These are phyloP conservation scores for Gryllus bimaculatus DNA, from an alignment of 1,140 invertebrate species.

Conservation along the genomic window DNA sequence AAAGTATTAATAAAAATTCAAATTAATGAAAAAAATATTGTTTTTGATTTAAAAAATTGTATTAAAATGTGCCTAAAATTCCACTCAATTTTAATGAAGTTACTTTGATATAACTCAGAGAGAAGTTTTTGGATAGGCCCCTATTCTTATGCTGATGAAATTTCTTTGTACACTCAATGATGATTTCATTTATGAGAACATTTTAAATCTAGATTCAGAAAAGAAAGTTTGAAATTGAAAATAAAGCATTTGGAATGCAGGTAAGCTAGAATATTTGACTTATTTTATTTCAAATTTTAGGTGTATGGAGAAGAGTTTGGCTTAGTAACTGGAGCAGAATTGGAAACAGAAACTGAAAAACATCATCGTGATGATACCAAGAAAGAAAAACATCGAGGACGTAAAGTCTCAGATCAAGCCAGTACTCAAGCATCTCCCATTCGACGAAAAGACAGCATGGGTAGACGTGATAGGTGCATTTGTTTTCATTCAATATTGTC, in stretches of 20 bases:
- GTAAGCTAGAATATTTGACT: not conserved
- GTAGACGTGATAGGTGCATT: slow-evolving; percentile 54
- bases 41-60: too few relatives aligned
- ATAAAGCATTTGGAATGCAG: not conserved
- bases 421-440: slow-evolving; percentile 63
- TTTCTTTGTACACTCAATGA: too few relatives aligned
- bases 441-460: slow-evolving; percentile 61
- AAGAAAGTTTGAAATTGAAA: not conserved
- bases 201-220: not conserved
- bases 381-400: slow-evolving; percentile 36
- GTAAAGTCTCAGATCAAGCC: slow-evolving; percentile 68
- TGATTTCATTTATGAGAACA: too few relatives aligned
- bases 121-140: too few relatives aligned
- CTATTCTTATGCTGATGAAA: too few relatives aligned
- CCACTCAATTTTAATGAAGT: too few relatives aligned
- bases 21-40: too few relatives aligned
- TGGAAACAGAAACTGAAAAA: slow-evolving; percentile 22
- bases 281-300: slow-evolving; percentile 28
- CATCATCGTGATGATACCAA: slow-evolving; percentile 29
- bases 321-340: slow-evolving; percentile 42
- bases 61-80: too few relatives aligned
- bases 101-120: too few relatives aligned
- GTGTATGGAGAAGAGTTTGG: slow-evolving; percentile 83
- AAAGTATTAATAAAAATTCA: too few relatives aligned
- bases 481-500: not conserved